Base-by-base conservation (phyloP, 2,797 vertebrate genomes). In the Lithobates sylvaticus region DNA sequence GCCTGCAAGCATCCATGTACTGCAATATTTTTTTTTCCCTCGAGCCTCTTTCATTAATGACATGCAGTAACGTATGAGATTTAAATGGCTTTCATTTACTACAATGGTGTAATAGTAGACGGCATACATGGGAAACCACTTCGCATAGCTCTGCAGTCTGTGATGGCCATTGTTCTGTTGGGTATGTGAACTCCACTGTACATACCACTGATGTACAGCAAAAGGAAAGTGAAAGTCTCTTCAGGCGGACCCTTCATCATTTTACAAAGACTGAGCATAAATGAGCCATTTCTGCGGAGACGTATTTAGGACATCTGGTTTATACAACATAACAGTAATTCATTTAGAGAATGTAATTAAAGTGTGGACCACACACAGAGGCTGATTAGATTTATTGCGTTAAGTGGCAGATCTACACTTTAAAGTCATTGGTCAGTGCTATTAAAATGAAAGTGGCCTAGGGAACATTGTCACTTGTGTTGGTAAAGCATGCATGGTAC, bases 281-380 rank as follows among this genome's bases (percentile, higher is more conserved):
- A 68, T 73, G 76, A 73, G 23, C 8, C 70, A 58, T 79, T 84
- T 84, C 81, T 87, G 32, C 58, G 1, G 75, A 47, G 80, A 42
- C 64, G 13, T 74, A 78, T 83, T 54, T 78, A n/a, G 81, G 81
- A 78, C 81, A 80, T 87, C 86, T 87, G 86, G 86, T 87, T 87
- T 80, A 87, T 87, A 84, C 86, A 84, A 79, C 81, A 84, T 80
- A 87, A 87, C 81, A 84, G 86, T 79, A 78, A 84, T 87, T 80
- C 71, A 54, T 76, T 84, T 87, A 87, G 42, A 34, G 81, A 10
- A 76, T 75, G 76, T 79, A 74, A 84, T 83, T 87, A 83, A 87
- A 87, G 76, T 73, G 42, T 65, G 73, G 86, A 87, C 86, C 86
- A 83, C 86, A 87, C 86, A 87, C 81, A 76, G 23, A 65, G 86